Conservation (phyloP, 2,888 invertebrate species). For the Bombyx huttoni region DNA sequence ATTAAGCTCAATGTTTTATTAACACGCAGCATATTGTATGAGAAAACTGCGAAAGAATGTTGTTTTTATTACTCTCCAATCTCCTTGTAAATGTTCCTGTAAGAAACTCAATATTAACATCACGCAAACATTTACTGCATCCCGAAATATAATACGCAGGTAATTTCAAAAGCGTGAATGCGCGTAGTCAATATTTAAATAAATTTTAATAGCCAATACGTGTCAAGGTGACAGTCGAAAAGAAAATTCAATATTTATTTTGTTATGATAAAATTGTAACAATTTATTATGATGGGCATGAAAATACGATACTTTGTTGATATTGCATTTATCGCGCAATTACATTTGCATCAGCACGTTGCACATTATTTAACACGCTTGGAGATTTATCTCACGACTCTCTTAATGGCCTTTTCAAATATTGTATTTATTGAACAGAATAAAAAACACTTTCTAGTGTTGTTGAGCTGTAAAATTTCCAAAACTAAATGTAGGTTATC, state of each 20-base stretch:
- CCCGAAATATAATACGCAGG: too few species aligned
- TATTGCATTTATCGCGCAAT: constrained; percentile 12
- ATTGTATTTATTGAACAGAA: too few species aligned
- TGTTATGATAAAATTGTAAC: constrained; percentile 1
- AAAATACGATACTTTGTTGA: constrained; percentile 2
- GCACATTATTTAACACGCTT: background rate
- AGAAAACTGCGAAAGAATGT: constrained; percentile 31
- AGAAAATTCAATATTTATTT: background rate
- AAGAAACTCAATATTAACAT: background rate
- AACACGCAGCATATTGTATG: constrained; percentile 28
- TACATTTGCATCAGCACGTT: constrained; percentile 4
- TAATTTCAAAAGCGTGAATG: too few species aligned
- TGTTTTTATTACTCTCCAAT: constrained; percentile 19
- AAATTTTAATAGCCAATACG: too few species aligned
- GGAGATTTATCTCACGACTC: background rate
- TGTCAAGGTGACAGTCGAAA: too few species aligned
- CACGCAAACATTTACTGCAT: background rate
- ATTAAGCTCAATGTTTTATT: constrained; percentile 37
- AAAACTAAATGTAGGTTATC: constrained; percentile 31
- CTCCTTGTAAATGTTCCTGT: background rate
- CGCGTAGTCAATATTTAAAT: too few species aligned
- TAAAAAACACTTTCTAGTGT: too few species aligned
- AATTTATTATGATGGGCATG: constrained; percentile 1
- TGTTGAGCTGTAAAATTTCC: too few species aligned
- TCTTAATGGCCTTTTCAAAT: background rate